Percentiles rank a stretch among this genome's conserved stretches.
Conservation (phyloP, 2,888 invertebrate genomes). For the Cheilosia scutellata region DNA sequence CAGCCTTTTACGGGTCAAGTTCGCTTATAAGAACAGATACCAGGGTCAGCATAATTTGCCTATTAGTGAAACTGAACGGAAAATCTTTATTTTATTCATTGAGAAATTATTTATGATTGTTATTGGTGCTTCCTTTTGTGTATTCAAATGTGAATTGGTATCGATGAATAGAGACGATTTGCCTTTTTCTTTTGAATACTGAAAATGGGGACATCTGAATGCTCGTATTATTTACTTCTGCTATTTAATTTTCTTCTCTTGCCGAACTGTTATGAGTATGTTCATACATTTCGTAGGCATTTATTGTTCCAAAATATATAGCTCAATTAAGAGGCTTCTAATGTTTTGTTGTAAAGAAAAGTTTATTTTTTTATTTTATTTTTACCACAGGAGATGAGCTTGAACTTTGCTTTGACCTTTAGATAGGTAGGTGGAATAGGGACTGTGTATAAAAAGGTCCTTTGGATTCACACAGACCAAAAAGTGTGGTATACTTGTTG, state of each 20-base stretch:
- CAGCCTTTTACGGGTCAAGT: conserved; percentile 48
- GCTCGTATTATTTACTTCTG: background rate
- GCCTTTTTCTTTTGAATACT: conserved; percentile 19
- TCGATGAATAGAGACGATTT: conserved; percentile 36
- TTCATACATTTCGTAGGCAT: too few relatives aligned
- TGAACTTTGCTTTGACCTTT: too few relatives aligned
- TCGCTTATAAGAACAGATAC: conserved; percentile 20
- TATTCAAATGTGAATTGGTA: conserved; percentile 66
- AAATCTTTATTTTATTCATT: conserved; percentile 69
- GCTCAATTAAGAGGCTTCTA: too few relatives aligned
- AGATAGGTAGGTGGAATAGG: too few relatives aligned
- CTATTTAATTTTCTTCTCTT: background rate
- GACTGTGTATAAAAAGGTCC: too few relatives aligned
- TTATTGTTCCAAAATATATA: too few relatives aligned
- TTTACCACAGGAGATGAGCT: too few relatives aligned
- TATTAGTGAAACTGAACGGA: conserved; percentile 61
- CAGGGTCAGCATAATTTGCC: conserved; percentile 63
- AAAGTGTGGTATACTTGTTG: too few relatives aligned
- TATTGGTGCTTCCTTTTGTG: conserved; percentile 58
- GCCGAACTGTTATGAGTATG: too few relatives aligned
- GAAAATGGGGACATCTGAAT: background rate
- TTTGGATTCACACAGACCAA: too few relatives aligned
- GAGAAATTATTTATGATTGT: conserved; percentile 71
- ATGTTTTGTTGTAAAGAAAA: too few relatives aligned
- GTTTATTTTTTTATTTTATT: too few relatives aligned